Percentiles rank a stretch among this genome's conserved stretches.
Evolutionary conservation across 2,888 invertebrate species (phyloP).

Genomic region (Epistrophe grossulariae): DNA sequence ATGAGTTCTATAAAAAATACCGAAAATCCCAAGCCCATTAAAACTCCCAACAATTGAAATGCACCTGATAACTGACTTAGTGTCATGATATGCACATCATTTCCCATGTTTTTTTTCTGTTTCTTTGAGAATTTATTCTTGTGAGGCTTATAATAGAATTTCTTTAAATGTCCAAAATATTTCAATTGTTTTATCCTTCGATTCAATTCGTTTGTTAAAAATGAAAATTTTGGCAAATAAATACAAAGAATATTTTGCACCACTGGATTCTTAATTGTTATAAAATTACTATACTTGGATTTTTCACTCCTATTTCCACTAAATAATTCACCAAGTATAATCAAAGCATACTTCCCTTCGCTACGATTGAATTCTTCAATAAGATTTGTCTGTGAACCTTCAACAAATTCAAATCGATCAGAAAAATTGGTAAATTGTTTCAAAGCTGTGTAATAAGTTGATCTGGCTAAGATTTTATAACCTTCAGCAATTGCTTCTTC

Average conservation of each 20-base stretch:
- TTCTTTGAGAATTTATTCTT: background rate
- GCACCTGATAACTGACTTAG: slow-evolving; percentile 12
- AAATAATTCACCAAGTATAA: slow-evolving; percentile 10
- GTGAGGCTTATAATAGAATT: background rate
- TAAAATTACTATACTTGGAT: background rate
- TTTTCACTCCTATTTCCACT: background rate
- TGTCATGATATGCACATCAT: slow-evolving; percentile 4
- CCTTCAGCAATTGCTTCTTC: slow-evolving; percentile 19
- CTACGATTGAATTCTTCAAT: slow-evolving; percentile 13
- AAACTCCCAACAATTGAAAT: slow-evolving; percentile 9
- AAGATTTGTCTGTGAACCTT: background rate
- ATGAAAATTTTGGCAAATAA: slow-evolving; percentile 35
- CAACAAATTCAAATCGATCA: background rate
- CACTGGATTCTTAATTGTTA: slow-evolving; percentile 3
- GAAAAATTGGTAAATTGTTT: slow-evolving; percentile 8
- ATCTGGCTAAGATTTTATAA: slow-evolving; percentile 1
- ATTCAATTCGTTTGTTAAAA: slow-evolving; percentile 13
- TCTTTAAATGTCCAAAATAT: slow-evolving; percentile 33
- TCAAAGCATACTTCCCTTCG: slow-evolving; percentile 1
- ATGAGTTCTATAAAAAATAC: slow-evolving; percentile 19
- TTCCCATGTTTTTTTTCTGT: background rate
- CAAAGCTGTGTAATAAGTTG: background rate
- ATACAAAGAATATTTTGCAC: slow-evolving; percentile 5
- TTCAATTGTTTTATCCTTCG: slow-evolving; percentile 19
- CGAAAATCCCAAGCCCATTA: background rate